Evolutionary conservation across 1,140 invertebrate genomes (phyloP), one percentile per base, ranked within the genome.

Genomic region (Drosophila mojavensis): DNA sequence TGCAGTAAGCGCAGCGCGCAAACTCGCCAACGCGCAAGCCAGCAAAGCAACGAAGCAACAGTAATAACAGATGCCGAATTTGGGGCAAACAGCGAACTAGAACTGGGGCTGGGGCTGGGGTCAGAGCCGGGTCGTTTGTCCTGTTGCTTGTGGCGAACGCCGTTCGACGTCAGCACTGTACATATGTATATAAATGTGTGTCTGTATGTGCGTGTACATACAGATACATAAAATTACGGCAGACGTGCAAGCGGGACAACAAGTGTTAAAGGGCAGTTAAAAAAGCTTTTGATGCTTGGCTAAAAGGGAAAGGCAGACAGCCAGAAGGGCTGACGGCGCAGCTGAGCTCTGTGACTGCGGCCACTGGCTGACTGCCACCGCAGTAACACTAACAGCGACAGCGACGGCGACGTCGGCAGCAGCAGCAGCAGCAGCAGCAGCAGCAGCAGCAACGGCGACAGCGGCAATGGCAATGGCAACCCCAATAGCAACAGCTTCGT

Each of bases 111-210:
- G n/a, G 45, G 20, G 30, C 30, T 24, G 43, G 15, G 30, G 24
- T 30, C 56, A 24, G 36, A 53, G 53, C 41, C 50, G 41, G 39
- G 51, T 75, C 41, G 63, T 50, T 66, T 65, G 69, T 75, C 82
- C 82, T 88, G 82, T 86, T 86, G 83, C 82, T 86, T 86, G 75
- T 88, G 82, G 68, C 79, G 50, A 53, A 53, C 60, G 55, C 39
- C 60, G 53, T 65, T 56, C 78, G 78, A 83, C 80, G 80, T 83
- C 81, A 83, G 80, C 81, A 83, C 26, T 36, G 50, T 11, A 15
- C 51, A 13, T 15, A 68, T 26, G 39, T 17, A 17, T 20, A 26
- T 10, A 48, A 7, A 28, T 33, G 7, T 33, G 33, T 33, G 33
- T 33, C 5, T 33, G 9, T 33, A 9, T 9, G 33, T 33, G 7